Percentiles rank a stretch among this genome's conserved stretches.
These are phyloP conservation scores for Myripristis murdjan DNA, from an alignment of 2,797 vertebrate genomes.

Conservation along the genomic window DNA sequence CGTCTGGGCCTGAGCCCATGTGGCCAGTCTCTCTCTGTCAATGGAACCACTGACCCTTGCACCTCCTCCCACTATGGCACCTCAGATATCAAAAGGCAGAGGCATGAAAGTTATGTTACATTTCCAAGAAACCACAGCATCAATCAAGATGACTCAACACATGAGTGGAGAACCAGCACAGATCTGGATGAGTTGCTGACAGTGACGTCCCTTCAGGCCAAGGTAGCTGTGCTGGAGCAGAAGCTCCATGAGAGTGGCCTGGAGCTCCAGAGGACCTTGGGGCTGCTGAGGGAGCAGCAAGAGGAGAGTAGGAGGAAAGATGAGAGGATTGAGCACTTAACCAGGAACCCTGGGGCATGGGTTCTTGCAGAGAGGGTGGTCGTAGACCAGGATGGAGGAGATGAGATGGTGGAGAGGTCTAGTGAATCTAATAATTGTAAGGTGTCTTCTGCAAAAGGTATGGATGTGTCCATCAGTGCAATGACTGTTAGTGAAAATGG, in stretches of 20 bases:
- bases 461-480: not conserved
- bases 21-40: slow-evolving; percentile 25
- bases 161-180: slow-evolving; percentile 78
- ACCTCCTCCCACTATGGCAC: slow-evolving; percentile 30
- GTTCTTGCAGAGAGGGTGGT: slow-evolving; percentile 67
- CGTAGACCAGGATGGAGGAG: slow-evolving; percentile 42
- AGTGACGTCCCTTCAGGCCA: slow-evolving; percentile 85
- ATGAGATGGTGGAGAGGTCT: slow-evolving; percentile 46
- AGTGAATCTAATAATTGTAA: slow-evolving; percentile 7
- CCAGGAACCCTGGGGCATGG: slow-evolving; percentile 75
- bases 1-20: slow-evolving; percentile 65
- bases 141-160: slow-evolving; percentile 42
- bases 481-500: slow-evolving; percentile 30
- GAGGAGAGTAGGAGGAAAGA: slow-evolving; percentile 87
- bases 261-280: slow-evolving; percentile 85
- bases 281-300: slow-evolving; percentile 85
- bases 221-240: slow-evolving; percentile 87
- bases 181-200: slow-evolving; percentile 75
- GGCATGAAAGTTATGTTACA: slow-evolving; percentile 51
- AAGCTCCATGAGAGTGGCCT: slow-evolving; percentile 85
- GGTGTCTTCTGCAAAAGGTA: not conserved
- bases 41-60: slow-evolving; percentile 49
- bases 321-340: slow-evolving; percentile 85
- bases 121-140: slow-evolving; percentile 47
- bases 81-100: slow-evolving; percentile 51